Base-by-base conservation (phyloP, 2,888 invertebrate species). In the Hartigia nigra region DNA sequence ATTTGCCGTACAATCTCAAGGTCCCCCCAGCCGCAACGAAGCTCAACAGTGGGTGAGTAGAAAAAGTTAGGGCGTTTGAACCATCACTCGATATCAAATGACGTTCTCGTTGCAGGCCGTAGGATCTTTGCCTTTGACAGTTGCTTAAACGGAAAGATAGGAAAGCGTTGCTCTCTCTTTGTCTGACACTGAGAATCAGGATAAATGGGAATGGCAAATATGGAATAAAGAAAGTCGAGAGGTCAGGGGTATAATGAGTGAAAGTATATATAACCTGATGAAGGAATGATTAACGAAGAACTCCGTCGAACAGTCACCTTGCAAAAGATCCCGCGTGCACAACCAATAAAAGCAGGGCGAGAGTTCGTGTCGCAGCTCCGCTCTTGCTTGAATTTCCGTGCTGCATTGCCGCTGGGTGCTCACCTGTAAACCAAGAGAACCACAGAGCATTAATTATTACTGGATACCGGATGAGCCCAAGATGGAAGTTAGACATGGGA, bases 371-470 rank as follows among this genome's bases (percentile, higher is more conserved):
- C 37, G 90, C 89, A 12, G 90, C 90, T 79, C 89, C 87, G 86
- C 90, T 90, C 84, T 91, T 91, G 87, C 92, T 92, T 81, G 91
- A 92, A 84, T 92, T 92, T 31, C 92, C 93, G 84, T 93, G 92
- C 84, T 93, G 93, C 93, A 93, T 93, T 75, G 93, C 93, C 36
- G 93, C 93, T 37, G 93, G 93, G 88, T 93, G 93, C 85, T 93
- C 93, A 74, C 93, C 93, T 93, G 89, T 9, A 23, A 55, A 23
- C 55, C 55, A 55, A 55, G 9, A 55, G 55, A 23, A 55, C 55
- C 55, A 55, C 55, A 55, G 2, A 55, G 23, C 55, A 55, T 55
- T 55, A 55, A 55, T 55, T 55, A 55, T 55, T 55, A 23, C 55
- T 23, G 5, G 55, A 23, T 23, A 55, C 2, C 55, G 55, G 23